Evolutionary conservation across 2,888 invertebrate species (phyloP).

Genomic region (Ashinkailepas kermadecensis): DNA sequence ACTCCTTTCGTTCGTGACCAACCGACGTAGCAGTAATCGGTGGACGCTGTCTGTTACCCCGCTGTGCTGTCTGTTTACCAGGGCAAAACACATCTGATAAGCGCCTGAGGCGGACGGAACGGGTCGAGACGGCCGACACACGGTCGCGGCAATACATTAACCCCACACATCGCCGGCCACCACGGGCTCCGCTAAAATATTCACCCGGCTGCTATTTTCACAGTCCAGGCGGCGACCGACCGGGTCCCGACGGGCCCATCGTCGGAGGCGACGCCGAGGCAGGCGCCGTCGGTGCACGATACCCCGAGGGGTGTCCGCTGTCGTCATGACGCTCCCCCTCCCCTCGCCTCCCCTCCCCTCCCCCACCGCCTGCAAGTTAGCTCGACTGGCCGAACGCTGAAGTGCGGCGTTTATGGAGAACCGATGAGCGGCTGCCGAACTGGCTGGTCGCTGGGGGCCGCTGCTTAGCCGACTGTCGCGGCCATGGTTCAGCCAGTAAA

Average conservation of each 20-base stretch:
- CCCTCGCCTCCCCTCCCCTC: background rate
- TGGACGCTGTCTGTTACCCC: no score
- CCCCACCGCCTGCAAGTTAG: no score
- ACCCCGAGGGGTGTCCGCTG: background rate
- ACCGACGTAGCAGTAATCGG: no score
- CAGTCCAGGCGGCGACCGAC: background rate
- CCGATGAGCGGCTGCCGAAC: background rate
- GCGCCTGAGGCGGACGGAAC: background rate
- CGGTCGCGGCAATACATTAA: background rate
- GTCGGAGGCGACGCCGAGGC: background rate
- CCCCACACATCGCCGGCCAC: background rate
- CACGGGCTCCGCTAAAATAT: background rate
- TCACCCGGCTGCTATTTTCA: background rate
- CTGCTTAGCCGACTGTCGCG: background rate
- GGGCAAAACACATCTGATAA: background rate
- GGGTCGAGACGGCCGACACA: background rate
- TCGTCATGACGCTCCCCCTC: background rate
- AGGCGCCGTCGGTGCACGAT: background rate
- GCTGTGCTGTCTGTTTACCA: no score
- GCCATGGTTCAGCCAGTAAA: conserved; percentile 5
- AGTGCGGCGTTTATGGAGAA: background rate
- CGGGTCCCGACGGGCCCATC: background rate
- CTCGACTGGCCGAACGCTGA: background rate
- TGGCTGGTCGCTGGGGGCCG: background rate
- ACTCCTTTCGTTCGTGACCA: no score